Evolutionary conservation across 2,797 vertebrate species (phyloP).

Genomic region (Gymnothorax reevesii): DNA sequence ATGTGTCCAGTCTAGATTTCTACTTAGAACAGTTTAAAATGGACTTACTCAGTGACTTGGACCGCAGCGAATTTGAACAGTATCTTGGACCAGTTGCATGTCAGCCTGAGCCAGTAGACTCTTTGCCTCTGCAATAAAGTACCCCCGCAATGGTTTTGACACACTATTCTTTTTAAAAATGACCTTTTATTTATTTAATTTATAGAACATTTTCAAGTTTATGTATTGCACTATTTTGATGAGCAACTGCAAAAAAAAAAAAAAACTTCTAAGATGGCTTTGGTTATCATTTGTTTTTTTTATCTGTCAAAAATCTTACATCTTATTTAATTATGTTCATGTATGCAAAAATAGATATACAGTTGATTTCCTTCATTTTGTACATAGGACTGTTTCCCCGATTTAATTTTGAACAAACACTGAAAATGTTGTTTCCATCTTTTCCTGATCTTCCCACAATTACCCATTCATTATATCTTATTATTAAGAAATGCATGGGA

Average conservation of each 20-base stretch:
- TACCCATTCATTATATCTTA: neutral
- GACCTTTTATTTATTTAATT: conserved; percentile 39
- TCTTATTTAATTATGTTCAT: neutral
- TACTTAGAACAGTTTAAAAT: conserved; percentile 73
- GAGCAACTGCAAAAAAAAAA: neutral
- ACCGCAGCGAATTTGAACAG: conserved; percentile 93
- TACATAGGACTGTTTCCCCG: neutral
- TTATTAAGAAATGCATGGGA: neutral
- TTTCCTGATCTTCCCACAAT: conserved; percentile 5
- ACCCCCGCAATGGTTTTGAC: neutral
- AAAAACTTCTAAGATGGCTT: neutral
- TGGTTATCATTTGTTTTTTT: neutral
- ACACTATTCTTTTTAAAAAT: neutral
- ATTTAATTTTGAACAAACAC: neutral
- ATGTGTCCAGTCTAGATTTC: conserved; percentile 68
- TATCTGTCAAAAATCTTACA: neutral
- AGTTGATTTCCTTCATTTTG: neutral
- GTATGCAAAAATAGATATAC: neutral
- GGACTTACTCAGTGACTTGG: conserved; percentile 88
- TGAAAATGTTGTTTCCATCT: neutral
- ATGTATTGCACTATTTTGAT: neutral
- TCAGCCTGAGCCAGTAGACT: conserved; percentile 60
- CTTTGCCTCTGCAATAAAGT: neutral
- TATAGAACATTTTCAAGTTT: neutral
- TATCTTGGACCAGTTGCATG: conserved; percentile 79